phyloP scores from a whole-genome alignment of 2,888 invertebrate species.

The Ligdia adustata region DNA sequence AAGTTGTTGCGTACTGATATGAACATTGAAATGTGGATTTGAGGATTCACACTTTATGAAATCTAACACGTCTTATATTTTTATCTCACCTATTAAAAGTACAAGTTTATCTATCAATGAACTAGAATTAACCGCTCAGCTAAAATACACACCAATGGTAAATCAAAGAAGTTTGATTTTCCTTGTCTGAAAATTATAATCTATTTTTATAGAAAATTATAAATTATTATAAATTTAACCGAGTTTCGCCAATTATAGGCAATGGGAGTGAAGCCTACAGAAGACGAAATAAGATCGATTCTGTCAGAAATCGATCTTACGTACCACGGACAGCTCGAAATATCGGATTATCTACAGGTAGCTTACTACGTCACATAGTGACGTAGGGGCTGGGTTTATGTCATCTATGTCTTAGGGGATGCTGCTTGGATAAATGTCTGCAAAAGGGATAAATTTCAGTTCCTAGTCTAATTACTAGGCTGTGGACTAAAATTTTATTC shows the following conservation, averaged over 20 bases:
- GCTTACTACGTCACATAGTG: constrained; percentile 37
- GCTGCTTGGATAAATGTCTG: constrained; percentile 11
- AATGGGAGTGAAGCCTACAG: constrained; percentile 85
- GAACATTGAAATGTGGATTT: too few species aligned
- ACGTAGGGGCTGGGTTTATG: constrained; percentile 36
- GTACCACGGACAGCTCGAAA: constrained; percentile 94
- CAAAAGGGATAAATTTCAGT: background rate
- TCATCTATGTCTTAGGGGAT: constrained; percentile 31
- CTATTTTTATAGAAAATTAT: background rate
- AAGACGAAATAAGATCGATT: constrained; percentile 90
- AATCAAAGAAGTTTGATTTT: too few species aligned
- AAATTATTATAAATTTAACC: background rate
- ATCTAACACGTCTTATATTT: too few species aligned
- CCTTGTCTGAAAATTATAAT: too few species aligned
- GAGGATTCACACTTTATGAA: too few species aligned
- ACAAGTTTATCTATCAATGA: too few species aligned
- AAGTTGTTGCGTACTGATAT: too few species aligned
- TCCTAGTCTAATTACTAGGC: background rate
- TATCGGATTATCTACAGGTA: constrained; percentile 96
- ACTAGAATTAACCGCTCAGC: too few species aligned
- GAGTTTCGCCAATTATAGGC: constrained; percentile 70
- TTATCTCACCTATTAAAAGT: too few species aligned
- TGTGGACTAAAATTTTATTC: too few species aligned
- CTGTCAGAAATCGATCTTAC: constrained; percentile 92
- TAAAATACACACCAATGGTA: too few species aligned